Evolutionary conservation across 2,888 invertebrate genomes (phyloP).

Genomic region (Gordius sp.): DNA sequence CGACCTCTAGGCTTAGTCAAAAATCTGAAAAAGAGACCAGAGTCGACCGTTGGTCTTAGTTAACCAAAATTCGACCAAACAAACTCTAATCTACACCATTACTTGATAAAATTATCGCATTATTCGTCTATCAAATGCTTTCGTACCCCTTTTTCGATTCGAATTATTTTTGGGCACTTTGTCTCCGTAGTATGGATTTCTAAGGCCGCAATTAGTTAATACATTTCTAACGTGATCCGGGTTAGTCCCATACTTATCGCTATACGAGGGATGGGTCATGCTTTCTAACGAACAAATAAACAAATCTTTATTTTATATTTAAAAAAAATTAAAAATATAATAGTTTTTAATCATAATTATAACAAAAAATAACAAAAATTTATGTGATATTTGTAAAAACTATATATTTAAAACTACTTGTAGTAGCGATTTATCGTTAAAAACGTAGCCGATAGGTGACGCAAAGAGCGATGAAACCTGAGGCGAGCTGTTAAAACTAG

Average conservation of each 20-base stretch:
- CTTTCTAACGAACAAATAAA: conserved; percentile 34
- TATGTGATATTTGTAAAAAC: too few relatives aligned
- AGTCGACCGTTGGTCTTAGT: too few relatives aligned
- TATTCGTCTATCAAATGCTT: background rate
- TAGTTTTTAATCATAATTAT: background rate
- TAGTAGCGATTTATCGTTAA: conserved; percentile 55
- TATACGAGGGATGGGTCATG: conserved; percentile 92
- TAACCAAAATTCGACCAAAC: too few relatives aligned
- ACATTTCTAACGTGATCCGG: conserved; percentile 90
- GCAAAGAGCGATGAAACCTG: conserved; percentile 68
- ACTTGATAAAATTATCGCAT: too few relatives aligned
- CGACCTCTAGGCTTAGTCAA: too few relatives aligned
- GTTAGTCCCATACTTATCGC: conserved; percentile 89
- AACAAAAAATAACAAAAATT: background rate
- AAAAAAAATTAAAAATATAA: background rate
- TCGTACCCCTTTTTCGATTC: conserved; percentile 61
- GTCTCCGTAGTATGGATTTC: conserved; percentile 69
- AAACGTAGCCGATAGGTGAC: conserved; percentile 52
- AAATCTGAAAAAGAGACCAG: too few relatives aligned
- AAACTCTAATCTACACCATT: too few relatives aligned
- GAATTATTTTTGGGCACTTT: conserved; percentile 18
- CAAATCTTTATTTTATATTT: background rate
- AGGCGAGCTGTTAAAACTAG: conserved; percentile 17
- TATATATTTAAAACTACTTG: too few relatives aligned
- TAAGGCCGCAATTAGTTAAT: conserved; percentile 66